Evolutionary conservation across 2,113 vertebrate species (phyloP).

Genomic region (Syngnathus floridae): DNA sequence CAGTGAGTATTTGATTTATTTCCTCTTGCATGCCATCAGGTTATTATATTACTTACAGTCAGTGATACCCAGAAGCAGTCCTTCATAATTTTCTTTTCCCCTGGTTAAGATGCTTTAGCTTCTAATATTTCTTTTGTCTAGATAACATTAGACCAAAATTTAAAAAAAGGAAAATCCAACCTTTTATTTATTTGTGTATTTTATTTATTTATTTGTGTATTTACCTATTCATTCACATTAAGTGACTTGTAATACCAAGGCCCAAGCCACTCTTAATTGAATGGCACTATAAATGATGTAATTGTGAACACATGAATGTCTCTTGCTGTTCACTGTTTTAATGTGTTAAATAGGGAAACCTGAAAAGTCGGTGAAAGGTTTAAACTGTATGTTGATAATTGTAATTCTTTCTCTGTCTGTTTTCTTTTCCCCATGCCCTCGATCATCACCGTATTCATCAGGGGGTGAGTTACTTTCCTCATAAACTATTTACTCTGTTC

Average conservation of each 20-base stretch:
- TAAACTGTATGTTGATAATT: background rate
- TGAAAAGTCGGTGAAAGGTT: background rate
- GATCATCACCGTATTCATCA: slow-evolving; percentile 31
- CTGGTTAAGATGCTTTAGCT: too few species aligned
- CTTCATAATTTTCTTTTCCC: too few species aligned
- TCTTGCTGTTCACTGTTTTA: background rate
- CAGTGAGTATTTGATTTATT: slow-evolving; percentile 61
- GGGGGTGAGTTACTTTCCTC: slow-evolving; percentile 59
- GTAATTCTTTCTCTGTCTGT: background rate
- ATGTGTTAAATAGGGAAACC: background rate
- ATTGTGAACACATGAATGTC: background rate
- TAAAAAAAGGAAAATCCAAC: too few species aligned
- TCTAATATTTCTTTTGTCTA: too few species aligned
- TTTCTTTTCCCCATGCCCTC: background rate
- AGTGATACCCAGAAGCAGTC: background rate
- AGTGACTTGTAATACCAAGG: too few species aligned
- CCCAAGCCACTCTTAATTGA: too few species aligned
- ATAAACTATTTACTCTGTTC: background rate
- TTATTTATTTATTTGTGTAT: too few species aligned
- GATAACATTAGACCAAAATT: too few species aligned
- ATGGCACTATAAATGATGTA: too few species aligned
- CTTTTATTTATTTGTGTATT: too few species aligned
- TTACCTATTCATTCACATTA: too few species aligned
- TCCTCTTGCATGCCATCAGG: background rate
- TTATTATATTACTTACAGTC: background rate